Evolutionary conservation across 1,140 invertebrate species (phyloP), one percentile per base, ranked within the genome.

Genomic region (Euura saliciscinereae): DNA sequence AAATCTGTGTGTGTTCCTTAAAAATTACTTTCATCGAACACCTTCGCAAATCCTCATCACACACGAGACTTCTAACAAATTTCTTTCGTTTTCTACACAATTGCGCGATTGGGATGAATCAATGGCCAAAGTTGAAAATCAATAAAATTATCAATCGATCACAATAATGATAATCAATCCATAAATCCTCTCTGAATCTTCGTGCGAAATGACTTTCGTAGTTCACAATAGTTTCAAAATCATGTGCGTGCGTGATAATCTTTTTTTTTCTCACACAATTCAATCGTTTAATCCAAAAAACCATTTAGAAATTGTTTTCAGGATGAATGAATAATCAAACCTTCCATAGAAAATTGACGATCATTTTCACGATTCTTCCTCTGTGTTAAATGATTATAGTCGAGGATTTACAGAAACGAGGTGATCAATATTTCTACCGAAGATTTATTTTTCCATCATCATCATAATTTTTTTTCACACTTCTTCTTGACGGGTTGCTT

Each of bases 1-100:
- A 28, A 28, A 28, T 28, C 28, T 0, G 28, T 28, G 28, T 28
- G 28, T 28, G 28, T 28, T 28, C 28, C 28, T 28, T 28, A 28
- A 28, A 28, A 28, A 28, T 28, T 28, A 28, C 28, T 28, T 28
- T 28, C 28, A 28, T 28, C 28, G 28, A 28, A 28, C 28, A 28
- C 28, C 28, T 28, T 28, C 28, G 28, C 28, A 28, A 28, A 28
- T 1, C 28, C 28, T 69, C 73, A 71, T 77, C 45, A 69, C 66
- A 71, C 67, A 73, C 73, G 74, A 73, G 74, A 73, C 75, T 72
- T 28, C 28, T 28, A 28, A 28, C 28, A 28, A 28, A 28, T 28
- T 28, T 28, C 28, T 28, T 28, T 69, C 66, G 72, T 73, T 65
- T 73, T 71, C 44, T 72, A 51, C 65, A 42, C 67, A 28, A 28